Evolutionary conservation across 2,888 invertebrate genomes (phyloP).

Genomic region (Dicyrtoma fusca): DNA sequence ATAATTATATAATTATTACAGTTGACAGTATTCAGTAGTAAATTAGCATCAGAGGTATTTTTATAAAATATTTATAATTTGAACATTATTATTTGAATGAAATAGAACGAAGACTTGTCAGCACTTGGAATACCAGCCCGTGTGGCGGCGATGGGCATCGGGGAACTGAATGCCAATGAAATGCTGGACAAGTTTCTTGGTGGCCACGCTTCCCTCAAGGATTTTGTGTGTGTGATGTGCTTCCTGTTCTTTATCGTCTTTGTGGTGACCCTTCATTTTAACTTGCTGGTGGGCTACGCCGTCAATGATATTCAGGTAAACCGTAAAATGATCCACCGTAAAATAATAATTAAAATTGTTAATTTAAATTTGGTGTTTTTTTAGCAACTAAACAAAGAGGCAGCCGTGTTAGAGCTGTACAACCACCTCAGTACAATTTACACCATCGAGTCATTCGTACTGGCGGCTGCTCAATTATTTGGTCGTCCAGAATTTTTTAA

Average conservation of each 20-base stretch:
- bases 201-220: neutral
- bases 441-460: constrained; percentile 15
- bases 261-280: constrained; percentile 21
- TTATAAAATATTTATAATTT: too few relatives aligned
- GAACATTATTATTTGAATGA: too few relatives aligned
- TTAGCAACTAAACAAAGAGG: constrained; percentile 14
- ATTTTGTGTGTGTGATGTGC: constrained; percentile 1
- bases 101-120: constrained; percentile 7
- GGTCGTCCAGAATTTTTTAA: too few relatives aligned
- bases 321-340: too few relatives aligned
- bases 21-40: too few relatives aligned
- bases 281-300: constrained; percentile 23
- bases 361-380: too few relatives aligned
- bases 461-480: too few relatives aligned
- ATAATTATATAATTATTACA: too few relatives aligned
- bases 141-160: constrained; percentile 10
- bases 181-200: neutral
- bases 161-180: constrained; percentile 10
- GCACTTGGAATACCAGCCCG: constrained; percentile 12
- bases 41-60: too few relatives aligned
- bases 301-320: constrained; percentile 26
- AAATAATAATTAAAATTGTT: too few relatives aligned
- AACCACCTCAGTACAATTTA: constrained; percentile 15
- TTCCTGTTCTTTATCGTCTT: constrained; percentile 12
- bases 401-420: constrained; percentile 8